Conservation (phyloP, 30 jellyfish, hydroid and myxozoan genomes). For the Phacellophora camtschatica region DNA sequence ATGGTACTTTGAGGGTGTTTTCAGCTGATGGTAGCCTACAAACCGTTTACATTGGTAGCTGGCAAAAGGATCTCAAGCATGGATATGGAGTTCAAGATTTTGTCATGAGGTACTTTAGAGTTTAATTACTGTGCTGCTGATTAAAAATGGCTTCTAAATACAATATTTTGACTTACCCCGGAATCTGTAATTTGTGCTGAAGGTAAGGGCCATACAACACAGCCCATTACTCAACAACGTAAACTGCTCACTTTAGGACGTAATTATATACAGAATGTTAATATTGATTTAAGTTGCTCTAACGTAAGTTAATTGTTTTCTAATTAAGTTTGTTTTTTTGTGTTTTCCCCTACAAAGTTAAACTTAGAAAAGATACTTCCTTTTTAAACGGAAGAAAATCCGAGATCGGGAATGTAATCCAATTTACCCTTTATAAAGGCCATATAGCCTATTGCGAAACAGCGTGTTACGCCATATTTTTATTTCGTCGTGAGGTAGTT, state of each 20-base stretch:
- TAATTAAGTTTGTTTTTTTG: neutral
- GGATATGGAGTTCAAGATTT: conserved; percentile 96
- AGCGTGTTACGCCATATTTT: too few relatives aligned
- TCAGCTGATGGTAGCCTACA: conserved; percentile 38
- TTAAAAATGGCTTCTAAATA: too few relatives aligned
- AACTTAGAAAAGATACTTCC: neutral
- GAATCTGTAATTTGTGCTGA: too few relatives aligned
- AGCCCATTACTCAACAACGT: too few relatives aligned
- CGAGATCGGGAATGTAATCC: neutral
- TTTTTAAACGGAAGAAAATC: neutral
- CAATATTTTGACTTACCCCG: too few relatives aligned
- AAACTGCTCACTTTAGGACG: too few relatives aligned
- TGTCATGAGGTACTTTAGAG: conserved; percentile 80
- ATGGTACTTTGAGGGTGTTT: conserved; percentile 70
- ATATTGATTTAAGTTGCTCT: neutral
- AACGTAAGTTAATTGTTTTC: neutral
- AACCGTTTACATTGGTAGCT: conserved; percentile 84
- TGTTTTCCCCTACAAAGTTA: neutral
- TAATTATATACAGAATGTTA: too few relatives aligned
- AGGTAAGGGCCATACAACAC: too few relatives aligned
- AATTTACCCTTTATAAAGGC: neutral
- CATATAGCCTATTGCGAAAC: too few relatives aligned
- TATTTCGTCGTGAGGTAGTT: too few relatives aligned
- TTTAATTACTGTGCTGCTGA: too few relatives aligned
- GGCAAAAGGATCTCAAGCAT: conserved; percentile 86